Conservation (phyloP, 1,140 invertebrate species). For the Caenorhabditis elegans region WBcel235 BX284606.5:15599501-15600000, state of each 20-base stretch:
- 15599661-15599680: too few relatives aligned
- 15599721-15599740: too few relatives aligned
- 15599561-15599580: too few relatives aligned
- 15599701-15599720: neutral
- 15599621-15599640: too few relatives aligned
- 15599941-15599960: constrained; percentile 8
- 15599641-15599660: too few relatives aligned
- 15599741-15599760: neutral
- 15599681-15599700: neutral
- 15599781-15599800: neutral
- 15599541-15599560: too few relatives aligned
- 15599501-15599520: too few relatives aligned
- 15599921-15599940: constrained; percentile 12
- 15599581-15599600: too few relatives aligned
- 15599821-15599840: neutral
- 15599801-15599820: neutral
- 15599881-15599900: neutral
- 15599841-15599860: neutral
- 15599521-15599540: too few relatives aligned
- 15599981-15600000: neutral
- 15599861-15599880: neutral
- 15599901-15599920: neutral
- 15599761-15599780: neutral
- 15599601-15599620: too few relatives aligned
- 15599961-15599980: neutral